Percentiles rank a stretch among this genome's conserved stretches.
These are phyloP conservation scores for Drosophila sordidula DNA, from an alignment of 2,888 invertebrate genomes.

Conservation along the genomic window DNA sequence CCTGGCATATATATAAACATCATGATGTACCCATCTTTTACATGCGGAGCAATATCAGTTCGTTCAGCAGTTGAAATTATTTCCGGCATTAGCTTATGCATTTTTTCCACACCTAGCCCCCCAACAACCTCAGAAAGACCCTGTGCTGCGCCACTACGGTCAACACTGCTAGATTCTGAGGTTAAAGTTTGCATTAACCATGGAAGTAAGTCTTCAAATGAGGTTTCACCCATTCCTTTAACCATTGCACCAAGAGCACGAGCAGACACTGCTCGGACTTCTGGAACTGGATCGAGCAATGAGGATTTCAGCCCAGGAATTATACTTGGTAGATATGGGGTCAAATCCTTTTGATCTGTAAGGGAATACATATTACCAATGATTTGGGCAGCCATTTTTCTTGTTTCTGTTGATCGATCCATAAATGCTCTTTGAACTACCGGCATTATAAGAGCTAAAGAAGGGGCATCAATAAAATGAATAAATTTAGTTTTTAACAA, in stretches of 20 bases:
- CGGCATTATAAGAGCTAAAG: constrained; percentile 99
- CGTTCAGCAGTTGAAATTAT: constrained; percentile 97
- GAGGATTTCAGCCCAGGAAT: constrained; percentile 98
- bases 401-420: constrained; percentile 98
- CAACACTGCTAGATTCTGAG: constrained; percentile 97
- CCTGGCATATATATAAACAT: constrained; percentile 99
- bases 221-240: constrained; percentile 97
- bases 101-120: constrained; percentile 96
- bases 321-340: constrained; percentile 97
- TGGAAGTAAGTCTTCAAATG: constrained; percentile 97
- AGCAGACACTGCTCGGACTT: constrained; percentile 97
- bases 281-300: constrained; percentile 98
- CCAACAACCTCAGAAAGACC: constrained; percentile 99
- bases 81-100: constrained; percentile 98
- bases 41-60: constrained; percentile 97
- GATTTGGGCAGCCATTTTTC: constrained; percentile 99
- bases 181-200: constrained; percentile 99
- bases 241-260: constrained; percentile 99
- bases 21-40: constrained; percentile 99
- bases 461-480: constrained; percentile 99
- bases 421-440: constrained; percentile 99
- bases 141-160: constrained; percentile 97
- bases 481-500: constrained; percentile 98
- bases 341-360: constrained; percentile 98
- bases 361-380: constrained; percentile 99